A percentile compares a stretch with the other conserved stretches of the same genome.
Conservation (phyloP, 2,888 invertebrate genomes). For the Parascotia fuliginaria region DNA sequence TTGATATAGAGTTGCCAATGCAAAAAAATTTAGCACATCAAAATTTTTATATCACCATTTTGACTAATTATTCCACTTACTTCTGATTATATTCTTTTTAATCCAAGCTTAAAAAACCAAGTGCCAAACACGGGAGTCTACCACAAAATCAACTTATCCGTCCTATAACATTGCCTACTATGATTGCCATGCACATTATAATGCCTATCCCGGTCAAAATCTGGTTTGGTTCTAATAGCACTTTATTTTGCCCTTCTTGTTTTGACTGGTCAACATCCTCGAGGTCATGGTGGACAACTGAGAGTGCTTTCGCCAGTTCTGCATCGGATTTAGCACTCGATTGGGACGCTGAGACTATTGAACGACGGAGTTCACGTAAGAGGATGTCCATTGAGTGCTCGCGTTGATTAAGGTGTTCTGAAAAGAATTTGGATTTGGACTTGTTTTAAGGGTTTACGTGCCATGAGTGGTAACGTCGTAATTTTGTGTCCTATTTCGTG, state of each 20-base stretch:
- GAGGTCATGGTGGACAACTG: constrained; percentile 72
- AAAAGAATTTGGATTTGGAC: no score
- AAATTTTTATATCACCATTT: no score
- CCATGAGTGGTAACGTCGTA: no score
- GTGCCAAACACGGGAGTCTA: constrained; percentile 4
- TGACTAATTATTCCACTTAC: no score
- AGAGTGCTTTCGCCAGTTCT: constrained; percentile 68
- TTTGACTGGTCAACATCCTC: constrained; percentile 65
- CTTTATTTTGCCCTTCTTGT: constrained; percentile 42
- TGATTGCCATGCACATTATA: constrained; percentile 65
- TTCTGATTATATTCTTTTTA: no score
- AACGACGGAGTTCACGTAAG: constrained; percentile 67
- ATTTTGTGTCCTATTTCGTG: no score
- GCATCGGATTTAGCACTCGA: constrained; percentile 74
- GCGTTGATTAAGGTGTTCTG: constrained; percentile 75
- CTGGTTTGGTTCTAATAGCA: constrained; percentile 65
- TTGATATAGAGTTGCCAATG: no score
- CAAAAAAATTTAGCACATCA: no score
- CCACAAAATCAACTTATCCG: constrained; percentile 65
- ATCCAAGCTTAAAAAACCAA: background rate
- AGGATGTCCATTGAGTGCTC: constrained; percentile 66
- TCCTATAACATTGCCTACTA: constrained; percentile 71
- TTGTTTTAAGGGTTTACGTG: no score
- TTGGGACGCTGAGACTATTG: constrained; percentile 67
- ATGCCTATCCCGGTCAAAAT: constrained; percentile 70